phyloP scores from a whole-genome alignment of 2,888 invertebrate species.

The Lydus trimaculatus region DNA sequence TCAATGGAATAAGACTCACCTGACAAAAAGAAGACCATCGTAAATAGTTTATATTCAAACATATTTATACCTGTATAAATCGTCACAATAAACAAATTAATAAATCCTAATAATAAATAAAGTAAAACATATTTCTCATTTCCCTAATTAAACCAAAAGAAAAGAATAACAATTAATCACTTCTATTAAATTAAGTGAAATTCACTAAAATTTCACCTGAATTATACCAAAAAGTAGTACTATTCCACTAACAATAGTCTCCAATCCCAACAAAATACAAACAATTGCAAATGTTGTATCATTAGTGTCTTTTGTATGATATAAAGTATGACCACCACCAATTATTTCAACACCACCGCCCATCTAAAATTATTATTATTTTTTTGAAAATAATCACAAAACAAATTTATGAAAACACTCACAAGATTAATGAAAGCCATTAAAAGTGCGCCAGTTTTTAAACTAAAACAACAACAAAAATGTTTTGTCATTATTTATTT shows the following conservation, averaged over 20 bases:
- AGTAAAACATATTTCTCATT: slow-evolving; percentile 46
- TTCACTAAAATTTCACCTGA: slow-evolving; percentile 24
- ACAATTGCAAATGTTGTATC: slow-evolving; percentile 29
- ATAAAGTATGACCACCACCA: slow-evolving; percentile 26
- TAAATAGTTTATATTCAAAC: slow-evolving; percentile 36
- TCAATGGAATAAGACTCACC: slow-evolving; percentile 37
- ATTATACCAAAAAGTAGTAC: slow-evolving; percentile 33
- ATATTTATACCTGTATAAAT: slow-evolving; percentile 47
- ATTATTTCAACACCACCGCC: slow-evolving; percentile 28
- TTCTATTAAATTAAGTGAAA: not conserved
- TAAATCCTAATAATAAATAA: slow-evolving; percentile 45
- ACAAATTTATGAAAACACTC: slow-evolving; percentile 29
- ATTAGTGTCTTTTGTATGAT: slow-evolving; percentile 19
- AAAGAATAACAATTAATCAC: slow-evolving; percentile 5
- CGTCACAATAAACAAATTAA: slow-evolving; percentile 45
- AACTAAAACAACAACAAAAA: slow-evolving; percentile 39
- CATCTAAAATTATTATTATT: slow-evolving; percentile 34
- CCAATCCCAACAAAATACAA: slow-evolving; percentile 34
- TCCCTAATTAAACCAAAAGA: slow-evolving; percentile 42
- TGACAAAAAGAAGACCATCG: slow-evolving; percentile 35
- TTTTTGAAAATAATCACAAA: not conserved
- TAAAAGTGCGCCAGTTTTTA: slow-evolving; percentile 43
- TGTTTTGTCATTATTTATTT: slow-evolving; percentile 33
- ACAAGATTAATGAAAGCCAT: slow-evolving; percentile 46
- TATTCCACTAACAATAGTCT: slow-evolving; percentile 29